These are phyloP conservation scores for Dinothrombium tinctorium DNA, from an alignment of 1,140 invertebrate genomes.

Conservation along the genomic window DNA sequence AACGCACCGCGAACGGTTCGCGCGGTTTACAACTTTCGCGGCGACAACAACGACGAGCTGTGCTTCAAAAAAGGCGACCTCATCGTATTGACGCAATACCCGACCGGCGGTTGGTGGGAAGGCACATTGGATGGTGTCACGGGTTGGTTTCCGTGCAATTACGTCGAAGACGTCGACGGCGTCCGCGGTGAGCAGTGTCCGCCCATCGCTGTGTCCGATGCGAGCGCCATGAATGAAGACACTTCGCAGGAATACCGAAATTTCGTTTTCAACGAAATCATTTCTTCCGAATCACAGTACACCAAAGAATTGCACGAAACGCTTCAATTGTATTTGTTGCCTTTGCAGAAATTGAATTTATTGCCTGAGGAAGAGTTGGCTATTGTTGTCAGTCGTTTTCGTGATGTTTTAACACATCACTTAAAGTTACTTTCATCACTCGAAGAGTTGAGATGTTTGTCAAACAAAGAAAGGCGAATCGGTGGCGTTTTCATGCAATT, in stretches of 20 bases:
- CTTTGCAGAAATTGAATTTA: constrained; percentile 36
- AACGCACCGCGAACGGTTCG: constrained; percentile 31
- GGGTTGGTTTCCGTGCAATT: constrained; percentile 95
- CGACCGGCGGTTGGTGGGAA: constrained; percentile 84
- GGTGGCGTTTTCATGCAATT: constrained; percentile 70
- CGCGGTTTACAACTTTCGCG: constrained; percentile 75
- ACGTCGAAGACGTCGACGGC: constrained; percentile 30
- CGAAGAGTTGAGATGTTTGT: neutral
- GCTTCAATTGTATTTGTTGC: constrained; percentile 54
- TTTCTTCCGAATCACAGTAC: constrained; percentile 72
- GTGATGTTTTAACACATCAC: constrained; percentile 6
- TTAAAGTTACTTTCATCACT: constrained; percentile 5
- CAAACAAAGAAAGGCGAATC: constrained; percentile 49
- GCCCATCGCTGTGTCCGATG: constrained; percentile 2
- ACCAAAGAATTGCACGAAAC: constrained; percentile 63
- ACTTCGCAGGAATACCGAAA: neutral
- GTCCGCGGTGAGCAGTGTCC: neutral
- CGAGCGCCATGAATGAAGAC: neutral
- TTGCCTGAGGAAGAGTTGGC: constrained; percentile 1
- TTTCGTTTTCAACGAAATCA: constrained; percentile 40
- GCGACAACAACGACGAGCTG: constrained; percentile 89
- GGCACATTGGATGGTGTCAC: constrained; percentile 61
- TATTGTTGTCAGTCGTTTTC: neutral
- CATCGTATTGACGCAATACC: constrained; percentile 66
- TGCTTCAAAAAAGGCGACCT: constrained; percentile 89